Conservation (phyloP, 2,888 invertebrate species). For the Bhutanitis thaidina region DNA sequence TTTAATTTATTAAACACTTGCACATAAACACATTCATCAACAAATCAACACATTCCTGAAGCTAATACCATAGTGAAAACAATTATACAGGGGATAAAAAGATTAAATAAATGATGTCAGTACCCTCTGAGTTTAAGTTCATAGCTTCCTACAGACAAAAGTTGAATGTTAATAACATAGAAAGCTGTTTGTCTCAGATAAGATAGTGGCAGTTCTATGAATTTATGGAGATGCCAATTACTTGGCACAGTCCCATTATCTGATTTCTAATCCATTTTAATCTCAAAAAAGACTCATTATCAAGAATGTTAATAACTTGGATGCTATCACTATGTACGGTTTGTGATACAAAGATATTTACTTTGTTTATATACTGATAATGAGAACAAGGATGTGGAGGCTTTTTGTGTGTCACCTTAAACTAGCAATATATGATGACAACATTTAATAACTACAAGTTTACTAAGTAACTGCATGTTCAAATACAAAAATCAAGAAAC, state of each 20-base stretch:
- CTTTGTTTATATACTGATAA: not conserved
- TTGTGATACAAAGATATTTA: not conserved
- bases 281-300: constrained; percentile 31
- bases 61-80: not conserved
- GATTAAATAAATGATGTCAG: not conserved
- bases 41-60: not conserved
- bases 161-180: constrained; percentile 8
- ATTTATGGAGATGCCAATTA: constrained; percentile 29
- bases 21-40: constrained; percentile 6
- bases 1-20: constrained; percentile 4
- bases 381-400: not conserved
- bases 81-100: not conserved
- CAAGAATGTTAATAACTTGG: constrained; percentile 6
- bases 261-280: constrained; percentile 51
- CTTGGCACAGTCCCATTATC: constrained; percentile 26
- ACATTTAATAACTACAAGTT: constrained; percentile 2
- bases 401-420: not conserved
- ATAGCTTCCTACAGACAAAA: constrained; percentile 20
- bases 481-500: constrained; percentile 27
- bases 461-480: constrained; percentile 20
- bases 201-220: constrained; percentile 26
- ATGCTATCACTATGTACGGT: not conserved
- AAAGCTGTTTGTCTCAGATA: constrained; percentile 25
- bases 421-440: constrained; percentile 4
- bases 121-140: not conserved